Evolutionary conservation across 2,888 invertebrate genomes (phyloP), one percentile per base, ranked within the genome.

Genomic region (Oscheius onirici): DNA sequence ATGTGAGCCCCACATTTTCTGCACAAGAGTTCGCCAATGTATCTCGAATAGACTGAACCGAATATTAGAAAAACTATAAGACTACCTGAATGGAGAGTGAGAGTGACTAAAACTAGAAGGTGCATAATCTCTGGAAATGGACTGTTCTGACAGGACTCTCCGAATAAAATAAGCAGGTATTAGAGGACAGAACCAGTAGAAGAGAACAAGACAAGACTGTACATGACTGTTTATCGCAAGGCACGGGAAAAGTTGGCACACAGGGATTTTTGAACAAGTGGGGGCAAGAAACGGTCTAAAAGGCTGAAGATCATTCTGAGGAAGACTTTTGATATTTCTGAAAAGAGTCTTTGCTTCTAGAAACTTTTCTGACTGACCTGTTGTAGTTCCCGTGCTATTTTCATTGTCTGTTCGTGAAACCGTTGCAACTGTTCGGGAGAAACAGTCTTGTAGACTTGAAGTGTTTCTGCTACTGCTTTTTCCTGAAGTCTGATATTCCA

Each of bases 1-100:
- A 80, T 65, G 13, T 65, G 54, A 10, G 65, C 58, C 28, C 79
- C 79, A 44, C 79, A 80, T 51, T 74, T 65, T 49, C 79, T 58
- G 55, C 79, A 80, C 11, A 80, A 0, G 1, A 80, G 68, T 40
- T 80, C 77, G 1, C 79, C 79, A 34, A 73, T 44, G 34, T 79
- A 76, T 3, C 76, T 55, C 6, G 57, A 57, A 17, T 3, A 40
- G 3, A 57, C 68, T 68, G 15, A 17, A 68, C 8, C 24, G 20
- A 46, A 40, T 46, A 17, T 11, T 46, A 46, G 20, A 46, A 1
- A 46, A 11, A 17, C 10, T 13, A 11, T 11, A 11, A 46, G 20
- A 15, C 11, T 46, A 20, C 46, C 46, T 46, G 20, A 46, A 11
- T 5, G 20, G 13, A 46, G 46, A 46, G 5, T 8, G 20, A 20